Evolutionary conservation across 2,113 vertebrate species (phyloP).

Genomic region (Trinectes maculatus): DNA sequence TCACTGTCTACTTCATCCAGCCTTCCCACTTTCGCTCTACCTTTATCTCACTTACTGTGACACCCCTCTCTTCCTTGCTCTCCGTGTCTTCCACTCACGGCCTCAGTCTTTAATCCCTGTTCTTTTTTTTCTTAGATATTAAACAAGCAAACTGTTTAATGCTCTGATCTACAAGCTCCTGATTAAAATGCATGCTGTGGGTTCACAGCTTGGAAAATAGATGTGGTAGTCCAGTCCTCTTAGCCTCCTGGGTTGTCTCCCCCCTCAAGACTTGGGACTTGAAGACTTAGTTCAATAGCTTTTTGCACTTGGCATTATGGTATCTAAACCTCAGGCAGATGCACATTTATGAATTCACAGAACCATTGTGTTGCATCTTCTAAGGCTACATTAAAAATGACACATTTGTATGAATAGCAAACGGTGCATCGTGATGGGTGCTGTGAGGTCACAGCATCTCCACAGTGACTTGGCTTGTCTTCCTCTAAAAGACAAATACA

Average conservation of each 20-base stretch:
- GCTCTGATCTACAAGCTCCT: constrained; percentile 11
- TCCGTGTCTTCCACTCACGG: constrained; percentile 37
- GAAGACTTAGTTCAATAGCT: constrained; percentile 1
- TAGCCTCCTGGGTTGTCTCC: constrained; percentile 21
- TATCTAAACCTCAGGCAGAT: not conserved
- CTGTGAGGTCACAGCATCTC: constrained; percentile 30
- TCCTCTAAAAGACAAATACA: constrained; percentile 57
- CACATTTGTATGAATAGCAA: constrained; percentile 7
- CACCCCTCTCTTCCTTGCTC: constrained; percentile 45
- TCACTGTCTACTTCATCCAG: constrained; percentile 63
- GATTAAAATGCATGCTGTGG: constrained; percentile 58
- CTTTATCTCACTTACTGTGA: constrained; percentile 62
- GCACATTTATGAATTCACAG: not conserved
- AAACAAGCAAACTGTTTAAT: constrained; percentile 43
- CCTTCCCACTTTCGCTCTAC: constrained; percentile 59
- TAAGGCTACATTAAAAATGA: constrained; percentile 2
- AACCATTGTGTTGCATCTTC: constrained; percentile 2
- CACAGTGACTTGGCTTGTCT: constrained; percentile 41
- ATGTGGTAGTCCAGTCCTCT: constrained; percentile 16
- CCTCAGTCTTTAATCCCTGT: constrained; percentile 49
- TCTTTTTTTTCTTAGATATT: constrained; percentile 25
- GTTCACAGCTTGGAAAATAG: constrained; percentile 33
- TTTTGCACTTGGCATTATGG: not conserved
- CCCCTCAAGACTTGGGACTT: not conserved
- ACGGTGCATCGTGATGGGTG: constrained; percentile 3